Evolutionary conservation across 2,888 invertebrate genomes (phyloP), one percentile per base, ranked within the genome.

Genomic region (Volucella inflata): DNA sequence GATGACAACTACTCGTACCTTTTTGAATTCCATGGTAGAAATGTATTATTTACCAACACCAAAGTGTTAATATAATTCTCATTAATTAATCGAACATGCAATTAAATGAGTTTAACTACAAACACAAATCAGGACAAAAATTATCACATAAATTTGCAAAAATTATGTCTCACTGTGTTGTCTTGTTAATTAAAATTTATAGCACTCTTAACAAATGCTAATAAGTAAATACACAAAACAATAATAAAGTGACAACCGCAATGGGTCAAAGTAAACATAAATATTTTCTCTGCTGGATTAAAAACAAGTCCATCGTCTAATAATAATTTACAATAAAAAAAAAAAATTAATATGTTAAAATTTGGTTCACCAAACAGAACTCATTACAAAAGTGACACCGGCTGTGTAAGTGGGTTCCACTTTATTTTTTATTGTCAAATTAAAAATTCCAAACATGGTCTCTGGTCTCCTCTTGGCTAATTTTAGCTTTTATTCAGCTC

Each of bases 181-280:
- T 81, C 76, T 81, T 81, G 81, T 82, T 82, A 77, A 82, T 82
- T 67, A 77, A 82, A 77, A 82, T 82, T 78, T 83, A 83, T 83
- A 44, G 36, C 67, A n/a, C 67, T 64, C 67, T 55, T 62, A 72
- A 74, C 72, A 64, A 83, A 78, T 64, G 71, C 77, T 77, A 67
- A 72, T 53, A 67, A 14, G 46, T 48, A 64, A 60, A 65, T 51
- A 44, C 57, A 21, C 40, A 17, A 8, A 51, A 57, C 36, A 42
- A 59, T 14, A 36, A 10, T 17, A 62, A 55, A 42, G 53, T 21
- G 17, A 10, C 36, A 62, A 55, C 44, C 36, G 48, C 44, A 62
- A 70, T 65, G 48, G 14, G 36, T 42, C 12, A 10, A 21, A 14
- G 30, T 60, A 16, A 64, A 42, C 17, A 59, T 51, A 21, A n/a